A percentile compares a stretch with the other conserved stretches of the same genome.
Conservation (phyloP, 2,113 vertebrate species). For the Colius striatus region DNA sequence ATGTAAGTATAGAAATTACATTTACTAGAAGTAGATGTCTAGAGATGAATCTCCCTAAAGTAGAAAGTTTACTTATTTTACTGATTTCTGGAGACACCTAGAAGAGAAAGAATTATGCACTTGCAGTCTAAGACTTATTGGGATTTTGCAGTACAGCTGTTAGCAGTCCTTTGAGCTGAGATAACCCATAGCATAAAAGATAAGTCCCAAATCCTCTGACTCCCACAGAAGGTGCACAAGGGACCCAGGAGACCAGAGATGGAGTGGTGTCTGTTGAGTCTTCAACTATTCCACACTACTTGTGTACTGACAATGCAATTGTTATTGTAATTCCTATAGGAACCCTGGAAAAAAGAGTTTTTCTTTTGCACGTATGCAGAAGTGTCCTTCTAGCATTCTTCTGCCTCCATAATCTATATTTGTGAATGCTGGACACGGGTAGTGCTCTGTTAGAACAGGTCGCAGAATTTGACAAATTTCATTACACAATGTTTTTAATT, state of each 20-base stretch:
- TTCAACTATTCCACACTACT: not conserved
- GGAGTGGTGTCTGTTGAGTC: not conserved
- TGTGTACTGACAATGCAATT: not conserved
- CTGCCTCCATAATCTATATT: fast-evolving
- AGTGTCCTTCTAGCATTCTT: not conserved
- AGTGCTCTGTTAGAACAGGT: not conserved
- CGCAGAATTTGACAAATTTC: not conserved
- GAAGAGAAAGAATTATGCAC: not conserved
- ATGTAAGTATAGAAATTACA: not conserved
- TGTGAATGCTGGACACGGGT: not conserved
- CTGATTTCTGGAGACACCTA: not conserved
- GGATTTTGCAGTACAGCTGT: not conserved
- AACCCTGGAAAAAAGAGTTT: not conserved
- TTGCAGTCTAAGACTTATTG: not conserved
- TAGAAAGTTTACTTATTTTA: not conserved
- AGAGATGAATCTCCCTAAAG: not conserved
- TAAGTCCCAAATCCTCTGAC: not conserved
- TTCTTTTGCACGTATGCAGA: not conserved
- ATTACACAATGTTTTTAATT: not conserved
- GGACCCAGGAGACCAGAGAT: not conserved
- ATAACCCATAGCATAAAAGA: not conserved
- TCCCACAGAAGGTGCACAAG: not conserved
- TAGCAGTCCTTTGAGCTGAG: not conserved
- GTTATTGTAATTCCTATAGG: not conserved
- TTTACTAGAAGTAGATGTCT: not conserved